Evolutionary conservation across 2,797 vertebrate genomes (phyloP).

Genomic region (Alectoris magna): DNA sequence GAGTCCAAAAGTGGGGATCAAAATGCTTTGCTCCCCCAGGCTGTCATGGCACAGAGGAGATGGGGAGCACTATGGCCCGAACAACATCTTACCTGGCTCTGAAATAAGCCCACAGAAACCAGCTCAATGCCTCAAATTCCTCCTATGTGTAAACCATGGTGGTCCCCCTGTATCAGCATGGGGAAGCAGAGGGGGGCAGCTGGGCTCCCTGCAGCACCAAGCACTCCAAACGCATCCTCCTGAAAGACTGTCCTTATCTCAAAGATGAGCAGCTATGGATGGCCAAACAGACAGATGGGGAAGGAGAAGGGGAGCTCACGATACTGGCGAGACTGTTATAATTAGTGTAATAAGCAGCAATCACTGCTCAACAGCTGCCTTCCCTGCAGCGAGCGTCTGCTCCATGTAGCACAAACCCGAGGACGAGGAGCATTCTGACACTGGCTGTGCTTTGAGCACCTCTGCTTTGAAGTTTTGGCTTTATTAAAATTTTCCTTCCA

Average conservation of each 20-base stretch:
- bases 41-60: neutral
- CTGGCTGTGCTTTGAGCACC: neutral
- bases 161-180: fast-evolving
- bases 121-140: neutral
- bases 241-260: neutral
- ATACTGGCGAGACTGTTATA: neutral
- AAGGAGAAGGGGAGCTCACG: neutral
- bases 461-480: neutral
- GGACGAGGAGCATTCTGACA: neutral
- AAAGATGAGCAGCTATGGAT: constrained; percentile 22
- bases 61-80: neutral
- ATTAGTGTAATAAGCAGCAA: constrained; percentile 60
- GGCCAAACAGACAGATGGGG: constrained; percentile 24
- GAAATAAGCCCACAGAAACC: neutral
- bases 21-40: neutral
- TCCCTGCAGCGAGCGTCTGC: neutral
- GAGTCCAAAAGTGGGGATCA: neutral
- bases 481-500: neutral
- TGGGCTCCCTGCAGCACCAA: neutral
- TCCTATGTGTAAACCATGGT: fast-evolving
- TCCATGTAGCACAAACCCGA: fast-evolving
- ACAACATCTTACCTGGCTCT: neutral
- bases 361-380: constrained; percentile 40
- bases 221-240: neutral
- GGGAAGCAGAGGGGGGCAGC: fast-evolving